A percentile compares a stretch with the other conserved stretches of the same genome.
These are phyloP conservation scores for Yponomeuta cagnagella DNA, from an alignment of 2,888 invertebrate genomes.

Conservation along the genomic window DNA sequence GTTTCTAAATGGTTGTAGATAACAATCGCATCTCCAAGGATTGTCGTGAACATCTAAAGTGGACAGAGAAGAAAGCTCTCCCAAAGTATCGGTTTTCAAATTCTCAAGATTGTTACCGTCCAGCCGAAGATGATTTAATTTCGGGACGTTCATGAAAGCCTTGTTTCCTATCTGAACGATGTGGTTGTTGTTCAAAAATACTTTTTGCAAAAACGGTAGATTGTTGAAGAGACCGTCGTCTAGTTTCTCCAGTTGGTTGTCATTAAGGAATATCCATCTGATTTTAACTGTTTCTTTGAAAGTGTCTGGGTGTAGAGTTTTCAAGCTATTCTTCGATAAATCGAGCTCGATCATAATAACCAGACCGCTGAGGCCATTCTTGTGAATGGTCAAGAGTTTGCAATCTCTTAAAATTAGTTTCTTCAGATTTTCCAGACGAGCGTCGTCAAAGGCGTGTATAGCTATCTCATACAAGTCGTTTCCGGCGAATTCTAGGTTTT, in stretches of 20 bases:
- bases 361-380: slow-evolving; percentile 84
- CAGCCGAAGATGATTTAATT: slow-evolving; percentile 80
- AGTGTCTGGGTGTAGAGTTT: slow-evolving; percentile 79
- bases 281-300: slow-evolving; percentile 83
- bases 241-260: slow-evolving; percentile 83
- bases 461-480: slow-evolving; percentile 81
- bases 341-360: slow-evolving; percentile 89
- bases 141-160: slow-evolving; percentile 82
- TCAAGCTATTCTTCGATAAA: slow-evolving; percentile 83
- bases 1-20: slow-evolving; percentile 85
- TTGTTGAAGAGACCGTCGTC: slow-evolving; percentile 86
- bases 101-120: slow-evolving; percentile 84
- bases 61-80: slow-evolving; percentile 79
- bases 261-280: slow-evolving; percentile 82
- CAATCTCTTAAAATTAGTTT: slow-evolving; percentile 86
- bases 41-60: slow-evolving; percentile 87
- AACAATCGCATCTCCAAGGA: slow-evolving; percentile 93
- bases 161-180: slow-evolving; percentile 81
- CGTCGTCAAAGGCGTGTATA: slow-evolving; percentile 80
- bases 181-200: slow-evolving; percentile 85
- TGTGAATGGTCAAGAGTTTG: slow-evolving; percentile 82
- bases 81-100: slow-evolving; percentile 79
- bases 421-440: slow-evolving; percentile 85
- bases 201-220: slow-evolving; percentile 82
- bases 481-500: slow-evolving; percentile 82